phyloP scores from a whole-genome alignment of 2,888 invertebrate species.

The Cremastobaeus sp. region DNA sequence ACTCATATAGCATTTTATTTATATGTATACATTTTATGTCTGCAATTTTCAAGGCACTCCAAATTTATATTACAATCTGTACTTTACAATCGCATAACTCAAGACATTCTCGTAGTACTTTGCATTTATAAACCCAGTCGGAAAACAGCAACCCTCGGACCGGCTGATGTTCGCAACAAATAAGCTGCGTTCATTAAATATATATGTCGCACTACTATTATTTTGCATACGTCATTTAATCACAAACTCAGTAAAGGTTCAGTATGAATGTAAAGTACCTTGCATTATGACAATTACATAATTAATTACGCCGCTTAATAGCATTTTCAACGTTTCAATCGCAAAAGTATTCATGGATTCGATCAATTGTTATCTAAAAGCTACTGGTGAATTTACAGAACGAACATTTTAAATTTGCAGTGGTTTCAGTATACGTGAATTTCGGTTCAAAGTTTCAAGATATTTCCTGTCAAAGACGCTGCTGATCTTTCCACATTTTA shows the following conservation, averaged over 20 bases:
- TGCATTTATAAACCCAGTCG: constrained; percentile 32
- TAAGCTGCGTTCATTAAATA: constrained; percentile 23
- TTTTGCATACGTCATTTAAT: no score
- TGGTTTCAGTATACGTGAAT: no score
- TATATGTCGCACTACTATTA: constrained; percentile 40
- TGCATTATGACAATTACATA: constrained; percentile 41
- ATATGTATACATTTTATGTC: constrained; percentile 73
- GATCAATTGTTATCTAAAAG: no score
- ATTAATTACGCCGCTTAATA: constrained; percentile 48
- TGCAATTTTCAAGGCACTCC: constrained; percentile 78
- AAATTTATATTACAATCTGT: constrained; percentile 77
- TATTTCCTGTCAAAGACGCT: no score
- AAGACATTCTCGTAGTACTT: constrained; percentile 47
- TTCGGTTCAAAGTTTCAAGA: no score
- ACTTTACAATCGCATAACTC: constrained; percentile 72
- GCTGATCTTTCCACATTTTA: no score
- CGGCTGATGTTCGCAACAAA: constrained; percentile 19
- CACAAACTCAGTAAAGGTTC: no score
- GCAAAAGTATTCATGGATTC: no score
- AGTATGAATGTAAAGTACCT: constrained; percentile 36
- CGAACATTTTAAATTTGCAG: no score
- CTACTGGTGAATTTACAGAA: no score
- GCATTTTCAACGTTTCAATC: no score
- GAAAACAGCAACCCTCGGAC: constrained; percentile 41
- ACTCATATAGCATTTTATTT: constrained; percentile 64